Evolutionary conservation across 2,888 invertebrate species (phyloP).

Genomic region (Suillia variegata): DNA sequence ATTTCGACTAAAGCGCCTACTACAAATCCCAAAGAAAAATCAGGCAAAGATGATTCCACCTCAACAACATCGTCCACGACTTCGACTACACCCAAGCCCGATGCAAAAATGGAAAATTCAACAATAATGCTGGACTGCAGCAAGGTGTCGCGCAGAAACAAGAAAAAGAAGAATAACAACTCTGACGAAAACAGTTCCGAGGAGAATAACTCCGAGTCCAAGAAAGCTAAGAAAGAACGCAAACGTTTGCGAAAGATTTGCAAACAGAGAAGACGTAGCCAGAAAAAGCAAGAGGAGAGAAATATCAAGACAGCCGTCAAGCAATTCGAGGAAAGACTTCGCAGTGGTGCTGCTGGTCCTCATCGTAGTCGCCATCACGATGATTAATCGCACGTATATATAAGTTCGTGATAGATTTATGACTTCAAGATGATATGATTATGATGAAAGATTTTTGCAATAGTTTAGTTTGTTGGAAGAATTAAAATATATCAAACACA

Average conservation of each 20-base stretch:
- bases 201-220: slow-evolving; percentile 32
- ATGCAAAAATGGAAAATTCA: slow-evolving; percentile 1
- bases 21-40: neutral
- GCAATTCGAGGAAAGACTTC: too few relatives aligned
- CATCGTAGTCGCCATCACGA: neutral
- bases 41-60: neutral
- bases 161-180: slow-evolving; percentile 33
- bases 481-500: too few relatives aligned
- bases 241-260: slow-evolving; percentile 41
- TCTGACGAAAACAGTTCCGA: slow-evolving; percentile 33
- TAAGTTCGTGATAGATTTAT: too few relatives aligned
- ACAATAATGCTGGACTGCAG: slow-evolving; percentile 35
- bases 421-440: too few relatives aligned
- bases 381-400: neutral
- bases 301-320: neutral
- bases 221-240: slow-evolving; percentile 37
- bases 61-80: slow-evolving; percentile 11
- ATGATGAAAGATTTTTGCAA: too few relatives aligned
- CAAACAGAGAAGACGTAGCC: slow-evolving; percentile 32
- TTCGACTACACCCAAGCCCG: slow-evolving; percentile 27
- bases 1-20: slow-evolving; percentile 5
- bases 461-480: too few relatives aligned
- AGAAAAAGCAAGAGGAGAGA: neutral
- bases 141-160: slow-evolving; percentile 28
- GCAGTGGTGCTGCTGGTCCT: too few relatives aligned